phyloP scores from a whole-genome alignment of 2,113 vertebrate genomes.

The Rhabdornis inornatus region DNA sequence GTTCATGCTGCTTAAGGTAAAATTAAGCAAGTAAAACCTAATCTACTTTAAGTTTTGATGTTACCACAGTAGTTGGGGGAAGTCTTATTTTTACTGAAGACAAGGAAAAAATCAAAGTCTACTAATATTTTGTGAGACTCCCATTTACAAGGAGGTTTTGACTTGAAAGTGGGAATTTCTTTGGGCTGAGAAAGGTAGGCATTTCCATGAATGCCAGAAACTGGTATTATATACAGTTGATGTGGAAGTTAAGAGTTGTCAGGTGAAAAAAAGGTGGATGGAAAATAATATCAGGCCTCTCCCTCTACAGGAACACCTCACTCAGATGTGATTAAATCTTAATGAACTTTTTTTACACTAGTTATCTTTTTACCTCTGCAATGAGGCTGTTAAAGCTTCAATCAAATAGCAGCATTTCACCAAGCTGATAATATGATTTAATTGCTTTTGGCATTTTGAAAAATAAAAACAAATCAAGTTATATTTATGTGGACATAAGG shows the following conservation, averaged over 20 bases:
- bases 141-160: not conserved
- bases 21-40: slow-evolving; percentile 30
- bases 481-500: not conserved
- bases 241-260: not conserved
- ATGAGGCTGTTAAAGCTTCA: slow-evolving; percentile 55
- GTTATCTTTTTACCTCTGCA: slow-evolving; percentile 45
- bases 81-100: not conserved
- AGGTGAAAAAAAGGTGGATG: not conserved
- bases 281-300: not conserved
- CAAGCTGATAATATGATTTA: slow-evolving; percentile 29
- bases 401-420: slow-evolving; percentile 47
- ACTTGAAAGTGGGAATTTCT: not conserved
- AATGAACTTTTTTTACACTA: slow-evolving; percentile 25
- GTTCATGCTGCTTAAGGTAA: slow-evolving; percentile 13
- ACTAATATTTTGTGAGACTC: not conserved
- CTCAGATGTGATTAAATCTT: slow-evolving; percentile 27
- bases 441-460: slow-evolving; percentile 5
- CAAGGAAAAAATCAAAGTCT: not conserved
- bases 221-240: not conserved
- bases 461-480: slow-evolving; percentile 9
- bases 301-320: not conserved
- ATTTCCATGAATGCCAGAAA: not conserved
- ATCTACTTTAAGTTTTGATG: slow-evolving; percentile 33
- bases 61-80: not conserved
- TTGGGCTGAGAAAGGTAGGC: not conserved